Evolutionary conservation across 2,888 invertebrate species (phyloP).

Genomic region (Ferdinandea cuprea): DNA sequence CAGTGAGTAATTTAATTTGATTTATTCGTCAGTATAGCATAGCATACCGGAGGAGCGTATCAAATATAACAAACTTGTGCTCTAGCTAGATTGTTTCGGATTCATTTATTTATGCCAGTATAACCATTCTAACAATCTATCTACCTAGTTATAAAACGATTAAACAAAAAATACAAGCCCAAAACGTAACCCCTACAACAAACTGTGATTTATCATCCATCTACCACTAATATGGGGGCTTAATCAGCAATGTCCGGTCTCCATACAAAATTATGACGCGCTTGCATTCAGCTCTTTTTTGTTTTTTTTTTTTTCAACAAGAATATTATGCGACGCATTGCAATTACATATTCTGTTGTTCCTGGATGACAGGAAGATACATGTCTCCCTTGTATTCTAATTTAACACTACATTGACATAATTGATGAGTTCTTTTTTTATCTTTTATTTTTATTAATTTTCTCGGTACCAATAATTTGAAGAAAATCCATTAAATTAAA

Average conservation of each 20-base stretch:
- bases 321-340: conserved; percentile 53
- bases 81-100: conserved; percentile 38
- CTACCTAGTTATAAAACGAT: conserved; percentile 44
- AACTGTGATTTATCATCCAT: conserved; percentile 69
- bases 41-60: background rate
- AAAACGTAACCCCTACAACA: conserved; percentile 67
- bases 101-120: conserved; percentile 19
- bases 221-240: conserved; percentile 64
- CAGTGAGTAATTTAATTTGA: conserved; percentile 67
- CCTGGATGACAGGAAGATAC: conserved; percentile 38
- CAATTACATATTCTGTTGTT: conserved; percentile 26
- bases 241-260: conserved; percentile 73
- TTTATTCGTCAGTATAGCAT: conserved; percentile 46
- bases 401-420: background rate
- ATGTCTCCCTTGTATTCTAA: background rate
- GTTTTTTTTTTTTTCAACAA: conserved; percentile 20
- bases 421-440: no score
- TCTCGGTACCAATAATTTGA: background rate
- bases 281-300: conserved; percentile 45
- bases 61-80: conserved; percentile 28
- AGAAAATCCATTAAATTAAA: no score
- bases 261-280: conserved; percentile 71
- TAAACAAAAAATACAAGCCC: conserved; percentile 40
- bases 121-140: conserved; percentile 28
- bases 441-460: background rate